Evolutionary conservation across 2,888 invertebrate genomes (phyloP).

Genomic region (Microctonus hyperodae): DNA sequence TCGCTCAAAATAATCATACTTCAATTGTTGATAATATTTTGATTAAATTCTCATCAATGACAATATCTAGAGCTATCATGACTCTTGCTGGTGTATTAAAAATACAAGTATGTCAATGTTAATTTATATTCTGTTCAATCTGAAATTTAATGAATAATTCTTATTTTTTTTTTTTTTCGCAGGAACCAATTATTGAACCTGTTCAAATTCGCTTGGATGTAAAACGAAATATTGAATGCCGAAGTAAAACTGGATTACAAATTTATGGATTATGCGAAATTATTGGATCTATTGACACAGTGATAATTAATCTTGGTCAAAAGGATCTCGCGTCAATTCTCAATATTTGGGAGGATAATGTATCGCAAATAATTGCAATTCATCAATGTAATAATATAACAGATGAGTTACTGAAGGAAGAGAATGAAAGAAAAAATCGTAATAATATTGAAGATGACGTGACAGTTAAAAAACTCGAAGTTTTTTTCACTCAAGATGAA

Average conservation of each 20-base stretch:
- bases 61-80: conserved; percentile 76
- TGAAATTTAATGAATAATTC: neutral
- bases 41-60: conserved; percentile 73
- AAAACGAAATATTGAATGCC: conserved; percentile 70
- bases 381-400: conserved; percentile 47
- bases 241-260: conserved; percentile 50
- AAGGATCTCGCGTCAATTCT: conserved; percentile 77
- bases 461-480: conserved; percentile 74
- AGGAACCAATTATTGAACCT: conserved; percentile 81
- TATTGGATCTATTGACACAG: conserved; percentile 72
- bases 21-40: conserved; percentile 74
- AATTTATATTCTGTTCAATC: neutral
- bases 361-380: conserved; percentile 61
- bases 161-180: conserved; percentile 35
- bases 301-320: conserved; percentile 76
- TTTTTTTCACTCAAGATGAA: conserved; percentile 75
- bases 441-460: conserved; percentile 60
- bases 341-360: conserved; percentile 76
- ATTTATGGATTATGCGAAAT: conserved; percentile 66
- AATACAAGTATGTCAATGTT: conserved; percentile 67
- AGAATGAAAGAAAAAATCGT: conserved; percentile 39
- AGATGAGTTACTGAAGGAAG: conserved; percentile 13
- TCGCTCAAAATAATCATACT: conserved; percentile 29
- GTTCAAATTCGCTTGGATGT: conserved; percentile 75
- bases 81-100: conserved; percentile 76